Evolutionary conservation across 2,113 vertebrate genomes (phyloP).

Genomic region (Solenodon paradoxus): DNA sequence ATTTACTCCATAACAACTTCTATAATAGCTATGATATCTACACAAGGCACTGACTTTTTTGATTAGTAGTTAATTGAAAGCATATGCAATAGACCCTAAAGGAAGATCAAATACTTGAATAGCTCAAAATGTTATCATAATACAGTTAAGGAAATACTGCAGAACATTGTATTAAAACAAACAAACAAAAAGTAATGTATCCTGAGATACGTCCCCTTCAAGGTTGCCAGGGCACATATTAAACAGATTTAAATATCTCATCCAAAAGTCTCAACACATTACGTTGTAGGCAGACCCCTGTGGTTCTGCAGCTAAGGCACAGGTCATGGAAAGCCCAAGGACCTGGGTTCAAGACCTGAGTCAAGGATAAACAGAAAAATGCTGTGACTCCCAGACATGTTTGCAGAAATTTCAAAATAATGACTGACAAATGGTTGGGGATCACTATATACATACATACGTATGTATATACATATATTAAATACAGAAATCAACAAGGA

Average conservation of each 20-base stretch:
- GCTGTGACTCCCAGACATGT: neutral
- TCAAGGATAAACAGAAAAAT: too few relatives aligned
- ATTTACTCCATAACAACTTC: neutral
- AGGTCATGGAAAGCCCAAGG: too few relatives aligned
- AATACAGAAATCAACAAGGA: conserved; percentile 10
- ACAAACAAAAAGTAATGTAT: neutral
- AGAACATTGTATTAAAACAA: neutral
- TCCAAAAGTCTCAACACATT: conserved; percentile 8
- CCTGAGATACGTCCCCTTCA: conserved; percentile 21
- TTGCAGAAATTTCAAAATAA: neutral
- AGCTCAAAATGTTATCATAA: conserved; percentile 6
- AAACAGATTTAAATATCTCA: conserved; percentile 32
- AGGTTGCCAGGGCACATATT: neutral
- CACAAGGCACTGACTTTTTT: neutral
- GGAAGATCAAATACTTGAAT: neutral
- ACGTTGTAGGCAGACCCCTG: too few relatives aligned
- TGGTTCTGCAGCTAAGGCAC: too few relatives aligned
- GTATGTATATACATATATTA: neutral
- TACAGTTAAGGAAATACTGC: neutral
- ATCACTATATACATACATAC: neutral
- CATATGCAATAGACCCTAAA: neutral
- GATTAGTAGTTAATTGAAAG: conserved; percentile 5
- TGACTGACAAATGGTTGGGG: neutral
- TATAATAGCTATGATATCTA: neutral
- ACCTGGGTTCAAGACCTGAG: too few relatives aligned